Evolutionary conservation across 1,140 invertebrate genomes (phyloP).

Genomic region (Cyrtorhinus lividipennis): DNA sequence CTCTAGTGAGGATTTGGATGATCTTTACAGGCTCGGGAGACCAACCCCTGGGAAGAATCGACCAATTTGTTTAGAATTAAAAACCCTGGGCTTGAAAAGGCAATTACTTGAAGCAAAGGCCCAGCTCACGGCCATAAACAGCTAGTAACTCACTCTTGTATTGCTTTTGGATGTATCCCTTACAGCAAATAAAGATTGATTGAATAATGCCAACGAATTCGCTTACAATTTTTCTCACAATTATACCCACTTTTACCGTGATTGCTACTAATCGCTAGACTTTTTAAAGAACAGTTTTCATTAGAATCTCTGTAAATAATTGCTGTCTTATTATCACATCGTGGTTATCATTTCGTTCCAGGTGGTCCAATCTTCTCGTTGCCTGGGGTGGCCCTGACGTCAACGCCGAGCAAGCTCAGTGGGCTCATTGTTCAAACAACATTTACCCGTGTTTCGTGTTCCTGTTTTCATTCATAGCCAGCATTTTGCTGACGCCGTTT

Average conservation of each 20-base stretch:
- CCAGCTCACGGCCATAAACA: not conserved
- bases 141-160: no score
- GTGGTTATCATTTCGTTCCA: conserved; percentile 6
- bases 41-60: not conserved
- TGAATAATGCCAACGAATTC: no score
- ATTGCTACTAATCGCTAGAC: no score
- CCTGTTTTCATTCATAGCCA: conserved; percentile 54
- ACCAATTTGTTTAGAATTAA: not conserved
- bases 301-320: no score
- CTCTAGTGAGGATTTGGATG: not conserved
- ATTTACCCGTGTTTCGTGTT: conserved; percentile 63
- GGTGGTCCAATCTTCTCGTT: conserved; percentile 61
- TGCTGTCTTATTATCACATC: not conserved
- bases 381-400: conserved; percentile 46
- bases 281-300: no score
- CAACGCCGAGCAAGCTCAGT: conserved; percentile 60
- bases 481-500: conserved; percentile 59
- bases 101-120: not conserved
- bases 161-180: no score
- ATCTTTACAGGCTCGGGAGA: not conserved
- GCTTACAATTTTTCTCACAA: no score
- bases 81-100: not conserved
- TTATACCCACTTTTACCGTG: no score
- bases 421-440: conserved; percentile 66
- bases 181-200: no score